Conservation (phyloP, 2,797 vertebrate species). For the Salmo trutta region DNA sequence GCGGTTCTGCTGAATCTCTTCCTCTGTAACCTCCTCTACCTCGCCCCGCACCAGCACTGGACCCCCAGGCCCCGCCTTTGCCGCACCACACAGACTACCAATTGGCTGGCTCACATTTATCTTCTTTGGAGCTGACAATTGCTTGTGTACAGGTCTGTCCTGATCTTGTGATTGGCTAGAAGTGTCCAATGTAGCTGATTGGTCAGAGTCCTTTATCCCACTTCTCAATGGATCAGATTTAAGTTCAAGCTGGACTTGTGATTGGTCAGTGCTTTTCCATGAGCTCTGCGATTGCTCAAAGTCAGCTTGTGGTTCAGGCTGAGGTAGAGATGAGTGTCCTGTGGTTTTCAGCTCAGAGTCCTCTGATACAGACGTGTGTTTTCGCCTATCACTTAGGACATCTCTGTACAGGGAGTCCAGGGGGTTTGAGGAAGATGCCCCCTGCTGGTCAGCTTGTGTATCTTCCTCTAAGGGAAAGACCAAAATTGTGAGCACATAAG, state of each 20-base stretch:
- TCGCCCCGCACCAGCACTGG: slow-evolving; percentile 80
- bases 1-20: slow-evolving; percentile 50
- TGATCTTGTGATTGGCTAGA: slow-evolving; percentile 13
- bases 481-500: neutral
- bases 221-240: neutral
- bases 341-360: slow-evolving; percentile 13
- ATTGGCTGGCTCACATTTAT: slow-evolving; percentile 72
- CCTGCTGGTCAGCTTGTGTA: slow-evolving; percentile 53
- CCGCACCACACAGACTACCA: slow-evolving; percentile 60
- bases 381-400: slow-evolving; percentile 67
- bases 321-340: neutral
- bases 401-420: slow-evolving; percentile 86
- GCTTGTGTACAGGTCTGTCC: slow-evolving; percentile 43
- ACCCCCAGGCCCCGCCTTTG: slow-evolving; percentile 55
- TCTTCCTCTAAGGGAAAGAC: slow-evolving; percentile 75
- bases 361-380: neutral
- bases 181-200: neutral
- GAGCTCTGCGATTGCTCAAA: slow-evolving; percentile 31
- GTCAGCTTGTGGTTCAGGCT: neutral
- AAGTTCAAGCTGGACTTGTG: neutral
- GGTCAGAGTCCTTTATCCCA: neutral
- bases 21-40: slow-evolving; percentile 57
- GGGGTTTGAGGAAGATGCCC: slow-evolving; percentile 63
- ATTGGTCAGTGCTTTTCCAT: slow-evolving; percentile 10
- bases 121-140: slow-evolving; percentile 44